Percentiles rank a stretch among this genome's conserved stretches.
phyloP scores from a whole-genome alignment of 2,113 vertebrate species.

The Prolemur simus region DNA sequence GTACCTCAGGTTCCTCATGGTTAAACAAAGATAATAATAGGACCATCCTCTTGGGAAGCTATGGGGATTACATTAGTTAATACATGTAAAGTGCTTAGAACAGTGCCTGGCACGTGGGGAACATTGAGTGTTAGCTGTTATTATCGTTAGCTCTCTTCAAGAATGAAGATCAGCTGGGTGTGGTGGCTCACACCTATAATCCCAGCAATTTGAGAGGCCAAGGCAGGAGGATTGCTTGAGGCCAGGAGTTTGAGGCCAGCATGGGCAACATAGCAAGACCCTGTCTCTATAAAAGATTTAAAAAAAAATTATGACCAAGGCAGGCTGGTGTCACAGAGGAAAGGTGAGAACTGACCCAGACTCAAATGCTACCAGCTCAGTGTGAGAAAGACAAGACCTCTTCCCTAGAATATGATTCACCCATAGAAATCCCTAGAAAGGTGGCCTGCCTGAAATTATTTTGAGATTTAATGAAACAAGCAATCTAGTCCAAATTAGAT shows the following conservation, averaged over 20 bases:
- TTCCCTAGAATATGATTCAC: slow-evolving; percentile 34
- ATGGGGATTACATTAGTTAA: neutral
- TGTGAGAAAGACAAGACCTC: neutral
- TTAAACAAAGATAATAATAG: neutral
- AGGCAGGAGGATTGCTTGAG: too few species aligned
- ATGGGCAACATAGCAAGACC: too few species aligned
- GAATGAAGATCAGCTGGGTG: neutral
- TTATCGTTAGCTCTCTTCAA: neutral
- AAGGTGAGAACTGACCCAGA: neutral
- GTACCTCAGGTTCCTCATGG: neutral
- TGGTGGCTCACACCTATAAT: too few species aligned
- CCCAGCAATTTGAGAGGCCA: too few species aligned
- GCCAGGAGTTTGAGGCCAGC: too few species aligned
- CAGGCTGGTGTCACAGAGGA: neutral
- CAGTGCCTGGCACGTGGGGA: neutral
- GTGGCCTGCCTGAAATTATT: slow-evolving; percentile 39
- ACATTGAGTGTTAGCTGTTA: neutral
- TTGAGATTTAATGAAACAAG: slow-evolving; percentile 72
- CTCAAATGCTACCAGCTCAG: neutral
- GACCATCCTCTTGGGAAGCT: neutral
- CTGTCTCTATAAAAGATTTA: too few species aligned
- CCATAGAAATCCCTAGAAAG: slow-evolving; percentile 51
- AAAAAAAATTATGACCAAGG: neutral
- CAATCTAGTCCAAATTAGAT: slow-evolving; percentile 73
- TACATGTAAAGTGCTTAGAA: neutral